Conservation (phyloP, 2,113 vertebrate genomes). For the Oryctolagus cuniculus region mOryCun1.1 NC_091436.1:41042001-41042500, state of each 20-base stretch:
- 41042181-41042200: background rate
- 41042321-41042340: constrained; percentile 37
- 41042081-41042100: background rate
- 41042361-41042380: constrained; percentile 1
- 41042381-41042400: background rate
- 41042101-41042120: background rate
- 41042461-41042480: constrained; percentile 57
- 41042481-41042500: constrained; percentile 60
- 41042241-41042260: rapidly evolving
- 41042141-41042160: background rate
- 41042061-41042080: background rate
- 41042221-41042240: background rate
- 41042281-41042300: background rate
- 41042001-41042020: background rate
- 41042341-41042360: constrained; percentile 17
- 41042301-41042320: background rate
- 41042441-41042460: constrained; percentile 29
- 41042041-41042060: background rate
- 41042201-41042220: background rate
- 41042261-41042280: background rate
- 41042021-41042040: background rate
- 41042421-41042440: constrained; percentile 59
- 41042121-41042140: background rate
- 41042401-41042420: constrained; percentile 41
- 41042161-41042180: background rate